Conservation (phyloP, 1,140 invertebrate species). For the Drosophila cardini region DNA sequence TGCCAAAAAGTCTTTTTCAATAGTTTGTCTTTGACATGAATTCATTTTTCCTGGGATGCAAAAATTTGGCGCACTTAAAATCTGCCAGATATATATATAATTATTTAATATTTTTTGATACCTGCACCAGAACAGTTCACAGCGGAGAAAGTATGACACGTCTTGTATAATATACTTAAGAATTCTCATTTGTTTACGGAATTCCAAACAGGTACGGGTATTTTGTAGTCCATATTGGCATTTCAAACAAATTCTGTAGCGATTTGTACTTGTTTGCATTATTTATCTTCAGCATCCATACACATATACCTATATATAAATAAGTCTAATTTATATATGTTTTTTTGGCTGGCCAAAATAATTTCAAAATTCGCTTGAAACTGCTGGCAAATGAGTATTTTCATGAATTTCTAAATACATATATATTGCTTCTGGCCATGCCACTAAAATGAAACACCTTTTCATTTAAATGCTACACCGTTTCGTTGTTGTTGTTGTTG, state of each 20-base stretch:
- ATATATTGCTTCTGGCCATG: constrained; percentile 43
- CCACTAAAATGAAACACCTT: constrained; percentile 79
- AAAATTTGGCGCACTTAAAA: constrained; percentile 68
- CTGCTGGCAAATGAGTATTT: constrained; percentile 55
- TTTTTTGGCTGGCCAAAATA: constrained; percentile 41
- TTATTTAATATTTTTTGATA: constrained; percentile 48
- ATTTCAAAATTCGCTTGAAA: constrained; percentile 72
- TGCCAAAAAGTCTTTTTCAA: constrained; percentile 82
- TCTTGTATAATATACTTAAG: neutral
- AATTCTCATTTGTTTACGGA: neutral
- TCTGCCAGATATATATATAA: constrained; percentile 57
- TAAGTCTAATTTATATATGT: constrained; percentile 40
- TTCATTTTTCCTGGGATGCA: constrained; percentile 71
- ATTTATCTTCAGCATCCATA: constrained; percentile 32
- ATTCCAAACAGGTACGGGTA: constrained; percentile 12
- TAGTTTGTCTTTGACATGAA: constrained; percentile 82
- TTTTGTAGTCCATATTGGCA: constrained; percentile 5
- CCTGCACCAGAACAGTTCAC: neutral
- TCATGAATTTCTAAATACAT: neutral
- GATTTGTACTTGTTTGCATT: constrained; percentile 19
- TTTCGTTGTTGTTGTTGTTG: constrained; percentile 19
- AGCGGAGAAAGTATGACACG: constrained; percentile 9
- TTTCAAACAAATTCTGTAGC: constrained; percentile 1
- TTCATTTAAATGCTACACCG: constrained; percentile 32
- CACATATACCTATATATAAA: constrained; percentile 2